Conservation (phyloP, 2,797 vertebrate species). For the Simalia tracyae region DNA sequence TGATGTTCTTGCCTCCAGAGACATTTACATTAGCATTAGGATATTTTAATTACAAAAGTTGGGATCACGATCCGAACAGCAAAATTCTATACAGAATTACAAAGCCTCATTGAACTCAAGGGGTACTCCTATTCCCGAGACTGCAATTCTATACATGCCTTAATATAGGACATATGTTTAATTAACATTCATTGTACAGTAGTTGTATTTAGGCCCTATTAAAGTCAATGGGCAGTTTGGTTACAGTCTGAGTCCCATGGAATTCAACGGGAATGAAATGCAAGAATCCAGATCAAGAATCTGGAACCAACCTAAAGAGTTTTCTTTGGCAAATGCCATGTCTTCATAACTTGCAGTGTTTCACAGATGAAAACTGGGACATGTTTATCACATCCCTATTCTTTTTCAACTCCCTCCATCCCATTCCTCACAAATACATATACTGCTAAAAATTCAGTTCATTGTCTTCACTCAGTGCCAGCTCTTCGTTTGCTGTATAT, state of each 20-base stretch:
- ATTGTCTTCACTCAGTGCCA: not conserved
- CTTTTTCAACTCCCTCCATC: not conserved
- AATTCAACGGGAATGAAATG: not conserved
- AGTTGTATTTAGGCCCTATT: not conserved
- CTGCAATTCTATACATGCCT: not conserved
- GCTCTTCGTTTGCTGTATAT: not conserved
- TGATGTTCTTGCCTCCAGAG: not conserved
- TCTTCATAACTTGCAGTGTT: not conserved
- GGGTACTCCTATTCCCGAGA: not conserved
- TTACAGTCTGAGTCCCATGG: not conserved
- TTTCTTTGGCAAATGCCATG: not conserved
- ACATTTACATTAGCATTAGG: not conserved
- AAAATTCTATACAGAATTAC: not conserved
- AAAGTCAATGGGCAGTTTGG: not conserved
- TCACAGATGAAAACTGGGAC: not conserved
- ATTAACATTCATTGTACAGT: not conserved
- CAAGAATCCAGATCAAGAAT: not conserved
- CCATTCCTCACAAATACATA: not conserved
- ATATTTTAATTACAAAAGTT: not conserved
- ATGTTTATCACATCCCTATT: not conserved
- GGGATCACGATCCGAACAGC: not conserved
- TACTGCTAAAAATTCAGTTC: not conserved
- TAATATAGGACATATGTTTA: not conserved
- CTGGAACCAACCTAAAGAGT: not conserved
- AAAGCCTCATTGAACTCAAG: not conserved